phyloP scores from a whole-genome alignment of 2,113 vertebrate species.

The Theropithecus gelada region DNA sequence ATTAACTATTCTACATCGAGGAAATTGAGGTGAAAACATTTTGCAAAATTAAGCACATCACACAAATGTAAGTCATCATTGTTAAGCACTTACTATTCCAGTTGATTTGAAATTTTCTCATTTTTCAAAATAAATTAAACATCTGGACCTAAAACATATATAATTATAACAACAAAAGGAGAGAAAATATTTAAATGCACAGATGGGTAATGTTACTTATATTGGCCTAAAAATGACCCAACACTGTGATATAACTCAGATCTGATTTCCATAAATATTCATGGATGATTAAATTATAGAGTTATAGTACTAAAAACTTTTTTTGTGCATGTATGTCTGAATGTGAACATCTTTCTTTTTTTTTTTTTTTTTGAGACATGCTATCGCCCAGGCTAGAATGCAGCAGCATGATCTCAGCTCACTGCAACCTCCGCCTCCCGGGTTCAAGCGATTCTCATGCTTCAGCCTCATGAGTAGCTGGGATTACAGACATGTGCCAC shows the following conservation, averaged over 20 bases:
- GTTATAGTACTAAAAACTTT: constrained; percentile 61
- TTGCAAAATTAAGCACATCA: constrained; percentile 28
- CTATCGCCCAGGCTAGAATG: no score
- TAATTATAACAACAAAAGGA: constrained; percentile 49
- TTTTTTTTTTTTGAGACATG: no score
- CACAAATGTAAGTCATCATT: constrained; percentile 15
- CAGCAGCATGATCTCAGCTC: no score
- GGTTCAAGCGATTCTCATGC: no score
- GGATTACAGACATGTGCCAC: no score
- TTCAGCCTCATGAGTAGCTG: no score
- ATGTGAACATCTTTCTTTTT: constrained; percentile 56
- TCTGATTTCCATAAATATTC: constrained; percentile 51
- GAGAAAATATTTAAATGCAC: not conserved
- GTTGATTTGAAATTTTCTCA: constrained; percentile 28
- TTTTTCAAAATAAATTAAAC: constrained; percentile 53
- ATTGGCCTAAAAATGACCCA: constrained; percentile 65
- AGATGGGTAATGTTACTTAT: constrained; percentile 48
- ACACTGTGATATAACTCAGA: constrained; percentile 6
- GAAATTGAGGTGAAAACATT: constrained; percentile 43
- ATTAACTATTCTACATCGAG: not conserved
- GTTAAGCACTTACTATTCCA: constrained; percentile 30
- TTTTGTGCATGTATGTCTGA: constrained; percentile 58
- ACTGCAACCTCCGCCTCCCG: no score
- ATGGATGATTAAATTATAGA: not conserved
- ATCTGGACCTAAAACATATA: constrained; percentile 53